Conservation (phyloP, 1,140 invertebrate species). For the Drosophila nannoptera region DNA sequence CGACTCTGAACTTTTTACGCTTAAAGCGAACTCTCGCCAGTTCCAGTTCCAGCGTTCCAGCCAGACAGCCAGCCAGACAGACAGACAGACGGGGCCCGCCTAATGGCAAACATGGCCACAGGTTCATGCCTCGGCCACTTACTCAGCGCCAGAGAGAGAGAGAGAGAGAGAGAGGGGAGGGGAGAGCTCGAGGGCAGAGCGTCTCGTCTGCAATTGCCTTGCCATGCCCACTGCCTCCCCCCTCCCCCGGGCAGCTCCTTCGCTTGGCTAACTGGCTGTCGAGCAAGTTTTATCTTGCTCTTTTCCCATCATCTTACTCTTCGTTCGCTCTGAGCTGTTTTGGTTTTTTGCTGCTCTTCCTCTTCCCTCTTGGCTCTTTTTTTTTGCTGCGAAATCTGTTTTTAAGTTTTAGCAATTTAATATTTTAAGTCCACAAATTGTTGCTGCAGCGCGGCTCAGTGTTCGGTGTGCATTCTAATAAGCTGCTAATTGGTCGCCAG, state of each 20-base stretch:
- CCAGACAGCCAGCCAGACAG: not conserved
- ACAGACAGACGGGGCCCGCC: slow-evolving; percentile 9
- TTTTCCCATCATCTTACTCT: not conserved
- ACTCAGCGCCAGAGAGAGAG: too few species aligned
- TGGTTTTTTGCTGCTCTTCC: slow-evolving; percentile 17
- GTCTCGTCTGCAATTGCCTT: slow-evolving; percentile 32
- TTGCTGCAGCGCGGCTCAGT: slow-evolving; percentile 67
- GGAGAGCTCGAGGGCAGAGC: slow-evolving; percentile 14
- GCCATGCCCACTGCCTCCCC: not conserved
- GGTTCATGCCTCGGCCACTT: slow-evolving; percentile 47
- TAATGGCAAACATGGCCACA: slow-evolving; percentile 57
- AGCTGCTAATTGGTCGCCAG: slow-evolving; percentile 73
- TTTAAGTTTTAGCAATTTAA: slow-evolving; percentile 77
- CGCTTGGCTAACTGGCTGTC: slow-evolving; percentile 19
- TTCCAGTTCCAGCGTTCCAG: slow-evolving; percentile 14
- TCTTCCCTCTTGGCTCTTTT: slow-evolving; percentile 20
- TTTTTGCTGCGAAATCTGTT: slow-evolving; percentile 69
- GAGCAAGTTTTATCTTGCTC: slow-evolving; percentile 32
- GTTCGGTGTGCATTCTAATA: slow-evolving; percentile 75
- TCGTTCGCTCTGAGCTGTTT: too few species aligned
- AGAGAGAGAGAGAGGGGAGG: too few species aligned
- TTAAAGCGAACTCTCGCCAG: slow-evolving; percentile 56
- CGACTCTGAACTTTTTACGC: slow-evolving; percentile 69
- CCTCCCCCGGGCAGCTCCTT: slow-evolving; percentile 9
- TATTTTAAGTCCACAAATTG: slow-evolving; percentile 77